Conservation (phyloP, 30 jellyfish, hydroid and myxozoan species). For the Aurelia coerulea region DNA sequence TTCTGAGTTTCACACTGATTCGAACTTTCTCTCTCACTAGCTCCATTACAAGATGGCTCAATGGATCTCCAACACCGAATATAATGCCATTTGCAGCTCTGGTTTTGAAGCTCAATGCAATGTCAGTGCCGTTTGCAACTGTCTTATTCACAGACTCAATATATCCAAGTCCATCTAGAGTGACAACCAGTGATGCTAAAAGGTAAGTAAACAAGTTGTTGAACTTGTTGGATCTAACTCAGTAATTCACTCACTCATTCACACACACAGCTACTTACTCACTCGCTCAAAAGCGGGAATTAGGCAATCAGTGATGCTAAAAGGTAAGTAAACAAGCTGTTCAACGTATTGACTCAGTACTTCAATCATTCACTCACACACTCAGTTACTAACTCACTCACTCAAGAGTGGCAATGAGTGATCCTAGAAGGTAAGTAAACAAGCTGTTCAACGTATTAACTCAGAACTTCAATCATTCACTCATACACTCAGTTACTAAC, state of each 20-base stretch:
- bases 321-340: not conserved
- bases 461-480: no score
- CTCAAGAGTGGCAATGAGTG: conserved; percentile 11
- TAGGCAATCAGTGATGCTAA: conserved; percentile 10
- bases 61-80: conserved; percentile 53
- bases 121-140: conserved; percentile 30
- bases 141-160: conserved; percentile 20
- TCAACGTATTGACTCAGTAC: no score
- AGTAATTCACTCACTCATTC: no score
- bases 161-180: conserved; percentile 56
- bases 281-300: not conserved
- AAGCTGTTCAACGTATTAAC: no score
- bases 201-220: no score
- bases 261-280: no score
- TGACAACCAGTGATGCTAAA: conserved; percentile 27
- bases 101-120: conserved; percentile 70
- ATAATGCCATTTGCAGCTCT: conserved; percentile 57
- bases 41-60: conserved; percentile 68
- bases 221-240: no score
- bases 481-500: no score
- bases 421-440: not conserved
- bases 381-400: not conserved
- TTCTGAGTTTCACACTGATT: conserved; percentile 70
- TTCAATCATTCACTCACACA: no score
- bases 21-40: conserved; percentile 33